phyloP scores from a whole-genome alignment of 2,888 invertebrate genomes.

The Drosophila testacea region DNA sequence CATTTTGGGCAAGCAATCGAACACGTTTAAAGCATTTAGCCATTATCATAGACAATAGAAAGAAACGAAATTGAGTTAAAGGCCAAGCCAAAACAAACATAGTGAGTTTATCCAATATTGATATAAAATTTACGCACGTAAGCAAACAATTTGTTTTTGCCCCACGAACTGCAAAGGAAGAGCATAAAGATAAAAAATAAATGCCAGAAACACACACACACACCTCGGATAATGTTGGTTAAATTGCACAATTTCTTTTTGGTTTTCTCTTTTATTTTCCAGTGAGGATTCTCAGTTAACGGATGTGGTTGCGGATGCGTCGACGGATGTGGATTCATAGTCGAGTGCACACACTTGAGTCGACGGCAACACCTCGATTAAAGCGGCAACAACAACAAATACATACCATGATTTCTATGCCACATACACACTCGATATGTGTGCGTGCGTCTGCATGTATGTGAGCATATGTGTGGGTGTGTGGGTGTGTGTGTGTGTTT shows the following conservation, averaged over 20 bases:
- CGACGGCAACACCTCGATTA: slow-evolving; percentile 52
- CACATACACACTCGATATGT: neutral
- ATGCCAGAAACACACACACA: slow-evolving; percentile 9
- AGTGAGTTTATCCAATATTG: slow-evolving; percentile 50
- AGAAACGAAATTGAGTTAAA: slow-evolving; percentile 6
- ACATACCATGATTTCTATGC: slow-evolving; percentile 44
- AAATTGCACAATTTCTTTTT: slow-evolving; percentile 38
- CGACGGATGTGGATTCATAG: slow-evolving; percentile 61
- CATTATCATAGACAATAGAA: neutral
- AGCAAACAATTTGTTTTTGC: slow-evolving; percentile 57
- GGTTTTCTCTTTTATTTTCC: neutral
- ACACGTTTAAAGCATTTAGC: neutral
- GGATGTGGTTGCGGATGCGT: slow-evolving; percentile 33
- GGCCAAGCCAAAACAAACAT: slow-evolving; percentile 36
- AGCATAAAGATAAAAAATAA: slow-evolving; percentile 12
- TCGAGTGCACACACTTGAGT: slow-evolving; percentile 75
- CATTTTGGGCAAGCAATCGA: neutral
- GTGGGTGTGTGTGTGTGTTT: slow-evolving; percentile 10
- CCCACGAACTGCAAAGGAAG: neutral
- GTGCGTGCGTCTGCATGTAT: slow-evolving; percentile 8
- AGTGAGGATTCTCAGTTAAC: slow-evolving; percentile 18
- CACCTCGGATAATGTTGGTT: slow-evolving; percentile 3
- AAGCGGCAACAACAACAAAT: slow-evolving; percentile 5
- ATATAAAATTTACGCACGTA: slow-evolving; percentile 71
- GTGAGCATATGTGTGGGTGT: slow-evolving; percentile 20